Evolutionary conservation across 2,113 vertebrate species (phyloP).

Genomic region (Pagrus major): DNA sequence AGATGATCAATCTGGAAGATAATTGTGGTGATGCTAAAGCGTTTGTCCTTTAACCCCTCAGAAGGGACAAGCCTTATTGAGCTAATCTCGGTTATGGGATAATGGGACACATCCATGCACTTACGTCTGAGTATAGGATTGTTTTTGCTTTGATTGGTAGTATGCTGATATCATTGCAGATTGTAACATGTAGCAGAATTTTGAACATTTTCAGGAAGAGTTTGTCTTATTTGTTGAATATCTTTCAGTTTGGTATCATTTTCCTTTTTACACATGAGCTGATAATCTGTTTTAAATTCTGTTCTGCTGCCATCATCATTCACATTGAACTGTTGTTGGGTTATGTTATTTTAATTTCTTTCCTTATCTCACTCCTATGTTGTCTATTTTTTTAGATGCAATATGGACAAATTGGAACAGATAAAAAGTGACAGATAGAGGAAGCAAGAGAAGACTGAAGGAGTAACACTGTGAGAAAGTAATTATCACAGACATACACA

Average conservation of each 20-base stretch:
- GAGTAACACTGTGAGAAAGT: background rate
- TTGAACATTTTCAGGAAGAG: background rate
- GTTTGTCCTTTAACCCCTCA: background rate
- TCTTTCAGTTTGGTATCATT: background rate
- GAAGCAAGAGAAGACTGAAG: conserved; percentile 20
- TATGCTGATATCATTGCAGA: background rate
- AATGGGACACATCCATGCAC: background rate
- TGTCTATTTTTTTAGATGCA: conserved; percentile 49
- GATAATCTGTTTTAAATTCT: conserved; percentile 27
- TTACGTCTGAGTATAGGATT: conserved; percentile 16
- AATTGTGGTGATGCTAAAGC: background rate
- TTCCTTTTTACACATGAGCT: too few relatives aligned
- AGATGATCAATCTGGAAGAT: background rate
- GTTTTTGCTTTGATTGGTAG: conserved; percentile 10
- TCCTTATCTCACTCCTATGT: conserved; percentile 21
- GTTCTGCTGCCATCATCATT: background rate
- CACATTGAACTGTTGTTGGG: background rate
- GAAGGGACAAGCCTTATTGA: background rate
- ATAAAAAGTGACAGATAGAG: conserved; percentile 31
- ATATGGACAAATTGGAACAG: conserved; percentile 60
- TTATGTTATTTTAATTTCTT: conserved; percentile 6
- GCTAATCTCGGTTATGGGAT: conserved; percentile 28
- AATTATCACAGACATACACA: conserved; percentile 29
- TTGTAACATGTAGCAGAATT: background rate
- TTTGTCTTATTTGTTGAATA: background rate